Percentiles rank a stretch among this genome's conserved stretches.
These are phyloP conservation scores for Pteromalus puparum DNA, from an alignment of 1,140 invertebrate species.

Conservation along the genomic window DNA sequence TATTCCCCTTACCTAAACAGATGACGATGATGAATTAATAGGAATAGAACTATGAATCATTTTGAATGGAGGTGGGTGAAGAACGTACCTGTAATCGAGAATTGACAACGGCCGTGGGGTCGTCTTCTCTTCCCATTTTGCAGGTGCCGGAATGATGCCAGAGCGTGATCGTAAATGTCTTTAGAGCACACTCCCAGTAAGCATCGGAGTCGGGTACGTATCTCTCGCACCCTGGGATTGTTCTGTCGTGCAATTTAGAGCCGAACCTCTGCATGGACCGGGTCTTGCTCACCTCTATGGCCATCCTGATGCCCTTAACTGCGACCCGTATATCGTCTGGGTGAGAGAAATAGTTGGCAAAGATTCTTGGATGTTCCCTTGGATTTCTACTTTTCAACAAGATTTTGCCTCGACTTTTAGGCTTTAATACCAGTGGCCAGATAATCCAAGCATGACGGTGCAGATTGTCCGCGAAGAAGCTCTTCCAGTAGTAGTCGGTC, in stretches of 20 bases:
- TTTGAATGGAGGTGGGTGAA: not conserved
- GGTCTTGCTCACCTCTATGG: not conserved
- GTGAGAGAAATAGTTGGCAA: not conserved
- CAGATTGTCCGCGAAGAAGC: not conserved
- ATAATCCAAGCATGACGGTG: not conserved
- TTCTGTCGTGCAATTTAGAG: not conserved
- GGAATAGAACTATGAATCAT: not conserved
- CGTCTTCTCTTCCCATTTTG: conserved; percentile 13
- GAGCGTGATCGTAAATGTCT: not conserved
- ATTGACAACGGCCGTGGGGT: not conserved
- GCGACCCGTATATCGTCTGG: not conserved
- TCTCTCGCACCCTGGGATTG: not conserved
- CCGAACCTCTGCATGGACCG: not conserved
- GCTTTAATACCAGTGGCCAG: not conserved
- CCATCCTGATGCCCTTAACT: conserved; percentile 13
- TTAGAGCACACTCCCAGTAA: conserved; percentile 26
- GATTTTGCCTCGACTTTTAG: conserved; percentile 16
- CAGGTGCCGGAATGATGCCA: conserved; percentile 11
- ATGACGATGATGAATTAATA: not conserved
- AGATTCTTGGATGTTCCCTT: not conserved
- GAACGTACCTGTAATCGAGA: conserved; percentile 1
- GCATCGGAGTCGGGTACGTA: not conserved
- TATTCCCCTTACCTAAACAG: conserved; percentile 10
- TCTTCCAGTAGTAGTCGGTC: not conserved
- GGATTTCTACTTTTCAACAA: not conserved